Base-by-base conservation (phyloP, 2,888 invertebrate genomes). In the Caenorhabditis doughertyi region DNA sequence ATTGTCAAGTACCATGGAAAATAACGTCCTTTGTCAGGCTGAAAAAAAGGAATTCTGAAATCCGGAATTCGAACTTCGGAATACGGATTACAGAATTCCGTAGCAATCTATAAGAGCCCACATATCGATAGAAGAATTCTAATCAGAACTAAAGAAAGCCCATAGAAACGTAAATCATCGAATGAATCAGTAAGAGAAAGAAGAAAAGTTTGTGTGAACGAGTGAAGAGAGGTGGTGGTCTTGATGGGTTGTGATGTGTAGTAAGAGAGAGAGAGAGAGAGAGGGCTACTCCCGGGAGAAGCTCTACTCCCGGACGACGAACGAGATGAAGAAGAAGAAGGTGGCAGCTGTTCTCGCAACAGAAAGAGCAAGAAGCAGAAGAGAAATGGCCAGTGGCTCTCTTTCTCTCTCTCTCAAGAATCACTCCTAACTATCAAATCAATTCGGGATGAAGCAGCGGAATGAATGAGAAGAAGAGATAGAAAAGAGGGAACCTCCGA, bases 341-440 rank as follows among this genome's bases (percentile, higher is more conserved):
- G 77, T 77, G 58, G 68, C 77, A 77, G 77, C 77, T 77, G 77
- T 68, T 77, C 76, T 76, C 76, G 76, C 27, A 56, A 18, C 67
- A 47, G 35, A 9, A 11, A 39, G 65, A 58, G 29, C 16, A 18
- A 25, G n/a, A n/a, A n/a, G n/a, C 4, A 55, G 13, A 32, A 53
- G 55, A 68, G 68, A 55, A 47, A 56, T 70, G 55, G 68, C 67
- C 77, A 62, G 23, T 62, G 77, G 77, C 77, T 68, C 60, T 29
- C 29, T 53, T 60, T 47, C 5, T 64, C 56, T 64, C 64, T 27
- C 53, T 11, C 42, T 53, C 72, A 72, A 62, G 62, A 72, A 72
- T 72, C 72, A 62, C 58, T 55, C 70, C 44, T 47, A 1, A 53
- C 72, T 72, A 73, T 64, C 73, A 74, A 65, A 65, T 74, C 65